Evolutionary conservation across 2,888 invertebrate species (phyloP).

Genomic region (Agrochola macilenta): DNA sequence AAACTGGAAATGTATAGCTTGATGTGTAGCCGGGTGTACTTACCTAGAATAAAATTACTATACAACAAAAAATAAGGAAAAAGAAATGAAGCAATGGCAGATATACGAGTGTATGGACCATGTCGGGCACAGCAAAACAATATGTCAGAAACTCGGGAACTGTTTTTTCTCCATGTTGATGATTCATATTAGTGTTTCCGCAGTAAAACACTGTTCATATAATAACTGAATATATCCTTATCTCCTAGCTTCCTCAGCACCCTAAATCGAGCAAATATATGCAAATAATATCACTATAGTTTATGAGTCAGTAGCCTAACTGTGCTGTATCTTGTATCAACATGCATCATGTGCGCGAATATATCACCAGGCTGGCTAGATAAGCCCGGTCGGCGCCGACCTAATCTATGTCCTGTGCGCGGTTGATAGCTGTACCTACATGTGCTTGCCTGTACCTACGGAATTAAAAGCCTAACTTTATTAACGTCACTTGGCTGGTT

Average conservation of each 20-base stretch:
- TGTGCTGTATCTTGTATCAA: conserved; percentile 48
- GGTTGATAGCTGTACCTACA: conserved; percentile 21
- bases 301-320: conserved; percentile 40
- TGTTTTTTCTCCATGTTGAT: neutral
- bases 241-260: conserved; percentile 12
- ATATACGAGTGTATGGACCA: neutral
- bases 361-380: conserved; percentile 53
- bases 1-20: too few relatives aligned
- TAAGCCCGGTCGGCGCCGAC: conserved; percentile 56
- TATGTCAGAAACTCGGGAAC: neutral
- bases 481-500: neutral
- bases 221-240: conserved; percentile 15
- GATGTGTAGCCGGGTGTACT: too few relatives aligned
- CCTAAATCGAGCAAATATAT: conserved; percentile 29
- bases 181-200: neutral
- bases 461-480: conserved; percentile 4
- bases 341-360: conserved; percentile 56
- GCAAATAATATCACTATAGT: conserved; percentile 31
- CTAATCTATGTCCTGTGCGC: conserved; percentile 57
- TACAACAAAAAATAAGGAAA: too few relatives aligned
- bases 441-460: conserved; percentile 5
- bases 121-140: neutral
- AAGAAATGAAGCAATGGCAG: neutral
- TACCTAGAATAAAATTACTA: too few relatives aligned
- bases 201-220: neutral